phyloP scores from a whole-genome alignment of 2,888 invertebrate species.

The Thymelicus lineola region DNA sequence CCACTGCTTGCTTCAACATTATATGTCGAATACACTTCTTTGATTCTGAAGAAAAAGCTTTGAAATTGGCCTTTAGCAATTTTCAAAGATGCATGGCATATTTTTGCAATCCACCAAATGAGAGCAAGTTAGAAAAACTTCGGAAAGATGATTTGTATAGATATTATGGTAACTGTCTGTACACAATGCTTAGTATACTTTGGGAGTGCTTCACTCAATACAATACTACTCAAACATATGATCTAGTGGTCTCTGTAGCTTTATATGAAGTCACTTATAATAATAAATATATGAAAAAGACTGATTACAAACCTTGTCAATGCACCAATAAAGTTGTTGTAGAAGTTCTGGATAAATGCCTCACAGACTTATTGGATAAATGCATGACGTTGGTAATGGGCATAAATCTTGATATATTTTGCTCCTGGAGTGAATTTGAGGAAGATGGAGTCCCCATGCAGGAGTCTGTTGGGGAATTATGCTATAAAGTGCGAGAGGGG shows the following conservation, averaged over 20 bases:
- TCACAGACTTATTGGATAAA: conserved; percentile 57
- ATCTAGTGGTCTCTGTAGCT: conserved; percentile 49
- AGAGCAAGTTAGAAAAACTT: conserved; percentile 56
- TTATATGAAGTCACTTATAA: conserved; percentile 62
- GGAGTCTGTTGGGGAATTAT: conserved; percentile 67
- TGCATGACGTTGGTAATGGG: conserved; percentile 69
- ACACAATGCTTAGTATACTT: conserved; percentile 54
- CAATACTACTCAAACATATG: conserved; percentile 52
- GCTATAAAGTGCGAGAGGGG: conserved; percentile 59
- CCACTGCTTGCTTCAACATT: conserved; percentile 61
- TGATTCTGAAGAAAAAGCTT: conserved; percentile 51
- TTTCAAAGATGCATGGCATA: conserved; percentile 65
- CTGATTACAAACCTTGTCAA: conserved; percentile 53
- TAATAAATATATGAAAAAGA: conserved; percentile 38
- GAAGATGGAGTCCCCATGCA: conserved; percentile 68
- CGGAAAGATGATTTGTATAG: conserved; percentile 62
- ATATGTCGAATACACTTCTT: conserved; percentile 66
- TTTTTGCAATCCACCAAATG: conserved; percentile 66
- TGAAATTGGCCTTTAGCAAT: conserved; percentile 53
- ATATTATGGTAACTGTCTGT: conserved; percentile 62
- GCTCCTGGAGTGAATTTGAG: conserved; percentile 78
- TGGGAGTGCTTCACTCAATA: conserved; percentile 58
- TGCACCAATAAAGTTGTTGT: conserved; percentile 53
- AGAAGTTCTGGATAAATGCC: conserved; percentile 62
- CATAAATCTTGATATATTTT: conserved; percentile 74